phyloP scores from a whole-genome alignment of 2,797 vertebrate species.

The Phyllotis vaccarum region DNA sequence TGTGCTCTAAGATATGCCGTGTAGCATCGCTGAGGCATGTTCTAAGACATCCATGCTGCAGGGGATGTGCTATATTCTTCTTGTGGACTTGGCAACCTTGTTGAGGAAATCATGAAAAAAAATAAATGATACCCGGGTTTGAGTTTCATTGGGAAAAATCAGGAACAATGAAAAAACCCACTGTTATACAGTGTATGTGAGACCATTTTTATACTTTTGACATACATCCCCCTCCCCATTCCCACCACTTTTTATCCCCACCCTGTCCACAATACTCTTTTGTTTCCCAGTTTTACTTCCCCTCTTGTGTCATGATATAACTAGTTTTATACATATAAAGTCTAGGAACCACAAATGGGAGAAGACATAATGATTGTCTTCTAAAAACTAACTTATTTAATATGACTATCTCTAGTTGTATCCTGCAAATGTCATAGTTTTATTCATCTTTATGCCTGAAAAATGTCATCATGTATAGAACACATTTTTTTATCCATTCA shows the following conservation, averaged over 20 bases:
- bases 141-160: neutral
- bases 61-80: neutral
- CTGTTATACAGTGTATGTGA: neutral
- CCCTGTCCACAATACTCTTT: neutral
- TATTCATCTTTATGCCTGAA: neutral
- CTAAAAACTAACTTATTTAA: neutral
- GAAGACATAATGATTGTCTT: neutral
- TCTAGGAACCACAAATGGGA: neutral
- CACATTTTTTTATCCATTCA: neutral
- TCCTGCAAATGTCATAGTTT: neutral
- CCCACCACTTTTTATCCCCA: neutral
- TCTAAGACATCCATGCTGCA: too few relatives aligned
- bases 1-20: neutral
- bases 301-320: neutral
- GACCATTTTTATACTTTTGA: neutral
- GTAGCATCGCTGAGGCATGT: too few relatives aligned
- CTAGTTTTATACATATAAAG: neutral
- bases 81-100: neutral
- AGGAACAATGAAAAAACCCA: neutral
- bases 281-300: neutral
- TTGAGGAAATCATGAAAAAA: neutral
- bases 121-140: neutral
- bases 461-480: neutral
- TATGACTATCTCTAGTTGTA: neutral
- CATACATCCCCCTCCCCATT: too few relatives aligned